Evolutionary conservation across 23 tunicate species (phyloP).

Genomic region (Diplosoma virens): DNA sequence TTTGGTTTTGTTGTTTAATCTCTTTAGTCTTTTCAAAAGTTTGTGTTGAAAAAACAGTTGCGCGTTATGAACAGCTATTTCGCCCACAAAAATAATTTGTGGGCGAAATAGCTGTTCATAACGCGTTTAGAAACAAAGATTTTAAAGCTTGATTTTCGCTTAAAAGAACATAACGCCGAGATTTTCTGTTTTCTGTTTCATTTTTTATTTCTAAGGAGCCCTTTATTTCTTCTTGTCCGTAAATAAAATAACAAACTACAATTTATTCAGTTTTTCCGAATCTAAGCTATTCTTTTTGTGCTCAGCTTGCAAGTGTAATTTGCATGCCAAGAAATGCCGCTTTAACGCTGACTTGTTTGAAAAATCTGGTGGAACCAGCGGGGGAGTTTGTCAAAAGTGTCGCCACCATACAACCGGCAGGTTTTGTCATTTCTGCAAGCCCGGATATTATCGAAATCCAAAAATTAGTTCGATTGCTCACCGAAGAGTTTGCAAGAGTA

Average conservation of each 20-base stretch:
- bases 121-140: too few relatives aligned
- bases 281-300: not conserved
- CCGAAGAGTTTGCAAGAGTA: conserved; percentile 58
- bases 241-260: not conserved
- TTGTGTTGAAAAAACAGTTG: too few relatives aligned
- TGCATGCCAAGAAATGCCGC: conserved; percentile 68
- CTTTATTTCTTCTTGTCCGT: not conserved
- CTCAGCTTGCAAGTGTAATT: conserved; percentile 74
- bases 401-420: conserved; percentile 74
- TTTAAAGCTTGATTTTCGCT: too few relatives aligned
- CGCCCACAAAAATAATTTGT: too few relatives aligned
- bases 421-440: conserved; percentile 57
- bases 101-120: too few relatives aligned
- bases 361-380: conserved; percentile 48
- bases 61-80: too few relatives aligned
- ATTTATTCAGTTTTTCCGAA: not conserved
- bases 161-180: too few relatives aligned
- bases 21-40: too few relatives aligned
- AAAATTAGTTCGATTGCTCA: conserved; percentile 33
- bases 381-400: conserved; percentile 65
- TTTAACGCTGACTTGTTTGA: conserved; percentile 42
- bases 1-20: too few relatives aligned
- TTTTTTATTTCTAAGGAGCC: too few relatives aligned
- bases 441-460: conserved; percentile 55
- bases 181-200: too few relatives aligned